Conservation (phyloP, 2,888 invertebrate species). For the Diplolepis rosae region DNA sequence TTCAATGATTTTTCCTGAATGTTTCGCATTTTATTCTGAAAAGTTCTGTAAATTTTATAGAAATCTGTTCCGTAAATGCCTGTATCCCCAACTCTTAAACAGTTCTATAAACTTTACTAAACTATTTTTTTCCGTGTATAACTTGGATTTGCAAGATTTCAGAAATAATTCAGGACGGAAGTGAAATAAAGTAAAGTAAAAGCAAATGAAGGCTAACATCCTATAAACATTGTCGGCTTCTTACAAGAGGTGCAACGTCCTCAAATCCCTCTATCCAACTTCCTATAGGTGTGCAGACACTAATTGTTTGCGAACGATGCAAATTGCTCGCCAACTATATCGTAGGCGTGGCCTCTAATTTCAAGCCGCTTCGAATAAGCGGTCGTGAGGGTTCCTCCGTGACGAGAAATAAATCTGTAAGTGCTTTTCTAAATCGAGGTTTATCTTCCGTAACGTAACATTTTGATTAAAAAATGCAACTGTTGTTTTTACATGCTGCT, state of each 20-base stretch:
- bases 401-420: slow-evolving; percentile 24
- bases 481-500: too few relatives aligned
- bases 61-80: too few relatives aligned
- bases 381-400: slow-evolving; percentile 18
- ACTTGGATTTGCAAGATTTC: too few relatives aligned
- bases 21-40: too few relatives aligned
- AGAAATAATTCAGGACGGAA: too few relatives aligned
- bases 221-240: not conserved
- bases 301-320: slow-evolving; percentile 26
- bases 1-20: too few relatives aligned
- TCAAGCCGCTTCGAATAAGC: slow-evolving; percentile 24
- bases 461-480: not conserved
- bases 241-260: slow-evolving; percentile 5
- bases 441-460: not conserved
- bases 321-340: slow-evolving; percentile 27
- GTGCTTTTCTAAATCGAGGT: not conserved
- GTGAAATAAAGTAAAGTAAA: not conserved
- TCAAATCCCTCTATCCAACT: slow-evolving; percentile 19
- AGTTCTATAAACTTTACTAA: too few relatives aligned
- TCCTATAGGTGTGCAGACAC: slow-evolving; percentile 17
- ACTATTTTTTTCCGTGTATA: too few relatives aligned
- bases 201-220: not conserved
- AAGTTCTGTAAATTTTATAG: too few relatives aligned
- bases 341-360: slow-evolving; percentile 22
- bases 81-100: too few relatives aligned